Evolutionary conservation across 2,888 invertebrate genomes (phyloP).

Genomic region (Pollenia angustigena): DNA sequence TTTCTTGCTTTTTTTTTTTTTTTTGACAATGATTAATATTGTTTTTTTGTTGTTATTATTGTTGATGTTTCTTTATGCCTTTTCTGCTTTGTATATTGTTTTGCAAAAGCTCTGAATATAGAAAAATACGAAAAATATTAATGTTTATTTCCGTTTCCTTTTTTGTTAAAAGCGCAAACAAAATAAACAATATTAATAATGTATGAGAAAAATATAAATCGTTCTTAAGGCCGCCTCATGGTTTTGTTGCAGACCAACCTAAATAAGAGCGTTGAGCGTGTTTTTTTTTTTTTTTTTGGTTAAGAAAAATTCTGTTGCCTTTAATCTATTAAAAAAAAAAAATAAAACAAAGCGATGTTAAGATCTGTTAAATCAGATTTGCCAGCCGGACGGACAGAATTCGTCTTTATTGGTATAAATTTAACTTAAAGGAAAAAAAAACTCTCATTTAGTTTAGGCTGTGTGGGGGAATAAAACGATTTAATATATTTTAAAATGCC

Average conservation of each 20-base stretch:
- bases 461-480: not conserved
- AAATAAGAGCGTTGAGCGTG: too few species aligned
- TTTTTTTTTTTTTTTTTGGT: not conserved
- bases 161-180: constrained; percentile 39
- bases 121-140: constrained; percentile 57
- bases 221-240: constrained; percentile 19
- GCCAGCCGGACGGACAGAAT: too few species aligned
- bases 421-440: too few species aligned
- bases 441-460: too few species aligned
- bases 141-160: constrained; percentile 65
- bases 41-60: constrained; percentile 43
- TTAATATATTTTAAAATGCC: constrained; percentile 31
- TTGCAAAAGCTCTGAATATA: constrained; percentile 7
- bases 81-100: constrained; percentile 41
- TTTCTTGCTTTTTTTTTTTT: constrained; percentile 41
- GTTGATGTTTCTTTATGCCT: constrained; percentile 16
- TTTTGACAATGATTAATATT: constrained; percentile 72
- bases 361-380: too few species aligned
- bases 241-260: not conserved
- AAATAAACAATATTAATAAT: constrained; percentile 55
- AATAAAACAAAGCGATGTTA: too few species aligned
- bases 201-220: constrained; percentile 29
- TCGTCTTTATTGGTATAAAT: too few species aligned
- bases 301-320: not conserved
- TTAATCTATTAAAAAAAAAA: too few species aligned